Evolutionary conservation across 2,888 invertebrate species (phyloP).

Genomic region (Oscheius sp.): DNA sequence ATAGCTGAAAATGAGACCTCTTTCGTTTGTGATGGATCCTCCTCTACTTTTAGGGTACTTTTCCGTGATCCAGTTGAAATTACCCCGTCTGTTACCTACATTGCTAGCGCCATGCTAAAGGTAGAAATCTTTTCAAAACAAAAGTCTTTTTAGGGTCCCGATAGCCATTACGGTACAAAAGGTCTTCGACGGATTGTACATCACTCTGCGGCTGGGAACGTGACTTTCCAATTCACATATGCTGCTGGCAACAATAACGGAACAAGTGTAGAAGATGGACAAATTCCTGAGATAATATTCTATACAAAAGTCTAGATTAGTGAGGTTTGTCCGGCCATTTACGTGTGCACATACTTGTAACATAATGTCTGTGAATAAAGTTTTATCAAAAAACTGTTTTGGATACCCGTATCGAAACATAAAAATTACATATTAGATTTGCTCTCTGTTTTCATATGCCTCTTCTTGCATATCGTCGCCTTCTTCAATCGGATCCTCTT

Average conservation of each 20-base stretch:
- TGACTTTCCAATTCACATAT: conserved; percentile 78
- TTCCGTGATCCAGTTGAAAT: conserved; percentile 80
- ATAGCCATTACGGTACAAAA: conserved; percentile 85
- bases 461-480: too few species aligned
- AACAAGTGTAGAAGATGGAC: conserved; percentile 85
- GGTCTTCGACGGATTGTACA: conserved; percentile 81
- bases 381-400: too few species aligned
- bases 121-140: not conserved
- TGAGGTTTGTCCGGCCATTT: too few species aligned
- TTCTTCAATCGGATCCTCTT: not conserved
- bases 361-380: not conserved
- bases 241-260: conserved; percentile 83
- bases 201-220: conserved; percentile 67
- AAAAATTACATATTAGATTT: too few species aligned
- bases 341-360: not conserved
- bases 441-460: too few species aligned
- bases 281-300: conserved; percentile 87
- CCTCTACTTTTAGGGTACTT: conserved; percentile 78
- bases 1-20: conserved; percentile 81
- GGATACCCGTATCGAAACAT: too few species aligned
- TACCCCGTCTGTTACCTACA: conserved; percentile 81
- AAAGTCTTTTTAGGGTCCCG: conserved; percentile 78
- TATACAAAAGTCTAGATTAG: conserved; percentile 70
- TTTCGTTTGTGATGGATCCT: conserved; percentile 83
- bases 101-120: conserved; percentile 78